phyloP scores from a whole-genome alignment of 2,113 vertebrate species.

The Poicephalus meyeri region DNA sequence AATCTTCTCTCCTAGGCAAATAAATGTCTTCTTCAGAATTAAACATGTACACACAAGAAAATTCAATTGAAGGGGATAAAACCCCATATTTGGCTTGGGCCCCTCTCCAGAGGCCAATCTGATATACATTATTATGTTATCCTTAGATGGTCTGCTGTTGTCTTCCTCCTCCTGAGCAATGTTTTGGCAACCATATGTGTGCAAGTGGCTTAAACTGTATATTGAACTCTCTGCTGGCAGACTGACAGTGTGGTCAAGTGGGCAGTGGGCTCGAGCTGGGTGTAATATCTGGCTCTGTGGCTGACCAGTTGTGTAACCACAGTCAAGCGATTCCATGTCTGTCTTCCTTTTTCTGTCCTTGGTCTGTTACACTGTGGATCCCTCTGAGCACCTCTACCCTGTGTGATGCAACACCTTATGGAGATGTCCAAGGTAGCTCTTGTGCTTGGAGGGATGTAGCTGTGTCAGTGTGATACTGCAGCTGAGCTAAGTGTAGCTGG shows the following conservation, averaged over 20 bases:
- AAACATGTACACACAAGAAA: not conserved
- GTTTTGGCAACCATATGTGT: not conserved
- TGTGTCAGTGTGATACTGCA: not conserved
- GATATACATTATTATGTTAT: not conserved
- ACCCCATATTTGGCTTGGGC: not conserved
- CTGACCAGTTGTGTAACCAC: not conserved
- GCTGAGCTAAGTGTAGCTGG: not conserved
- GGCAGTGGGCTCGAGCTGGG: not conserved
- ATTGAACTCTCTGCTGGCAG: not conserved
- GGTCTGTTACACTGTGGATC: not conserved
- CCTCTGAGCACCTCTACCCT: not conserved
- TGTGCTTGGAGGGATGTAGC: not conserved
- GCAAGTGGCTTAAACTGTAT: not conserved
- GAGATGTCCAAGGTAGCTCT: not conserved
- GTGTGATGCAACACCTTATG: fast-evolving
- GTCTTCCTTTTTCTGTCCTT: not conserved
- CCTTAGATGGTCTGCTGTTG: constrained; percentile 41
- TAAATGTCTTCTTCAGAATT: not conserved
- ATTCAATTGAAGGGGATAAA: not conserved
- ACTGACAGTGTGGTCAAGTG: not conserved
- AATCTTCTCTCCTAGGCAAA: constrained; percentile 15
- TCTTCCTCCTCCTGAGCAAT: not conserved
- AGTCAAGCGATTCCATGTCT: not conserved
- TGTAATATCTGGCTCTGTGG: not conserved
- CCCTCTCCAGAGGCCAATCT: not conserved